phyloP scores from a whole-genome alignment of 2,113 vertebrate species.

The Parotia lawesii region DNA sequence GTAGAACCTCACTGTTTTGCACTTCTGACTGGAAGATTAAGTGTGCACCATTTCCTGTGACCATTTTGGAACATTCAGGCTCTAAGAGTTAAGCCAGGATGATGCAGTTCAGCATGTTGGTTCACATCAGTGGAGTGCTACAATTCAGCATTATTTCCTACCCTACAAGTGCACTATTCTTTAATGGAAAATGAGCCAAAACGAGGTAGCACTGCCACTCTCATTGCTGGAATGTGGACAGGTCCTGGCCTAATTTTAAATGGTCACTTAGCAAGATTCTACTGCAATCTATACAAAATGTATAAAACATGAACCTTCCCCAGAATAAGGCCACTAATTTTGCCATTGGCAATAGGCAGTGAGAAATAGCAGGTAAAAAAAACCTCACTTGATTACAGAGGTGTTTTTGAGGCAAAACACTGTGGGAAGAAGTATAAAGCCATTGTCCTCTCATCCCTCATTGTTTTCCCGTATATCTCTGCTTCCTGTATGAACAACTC shows the following conservation, averaged over 20 bases:
- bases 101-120: neutral
- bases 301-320: constrained; percentile 11
- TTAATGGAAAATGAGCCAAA: neutral
- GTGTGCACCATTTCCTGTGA: neutral
- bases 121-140: neutral
- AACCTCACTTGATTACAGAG: neutral
- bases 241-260: neutral
- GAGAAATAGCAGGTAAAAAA: constrained; percentile 25
- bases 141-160: neutral
- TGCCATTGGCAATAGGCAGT: constrained; percentile 55
- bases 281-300: neutral
- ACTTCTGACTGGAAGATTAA: neutral
- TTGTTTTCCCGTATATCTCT: constrained; percentile 32
- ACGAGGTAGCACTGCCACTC: constrained; percentile 51
- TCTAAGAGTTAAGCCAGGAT: neutral
- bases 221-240: constrained; percentile 5
- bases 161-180: neutral
- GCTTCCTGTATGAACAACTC: neutral
- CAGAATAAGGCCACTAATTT: constrained; percentile 63
- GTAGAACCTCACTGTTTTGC: neutral
- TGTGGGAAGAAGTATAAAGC: neutral
- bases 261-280: neutral
- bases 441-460: neutral
- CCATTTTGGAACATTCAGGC: neutral
- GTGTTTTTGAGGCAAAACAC: constrained; percentile 46